A percentile compares a stretch with the other conserved stretches of the same genome.
These are phyloP conservation scores for Arenaria interpres DNA, from an alignment of 2,113 vertebrate genomes.

Conservation along the genomic window DNA sequence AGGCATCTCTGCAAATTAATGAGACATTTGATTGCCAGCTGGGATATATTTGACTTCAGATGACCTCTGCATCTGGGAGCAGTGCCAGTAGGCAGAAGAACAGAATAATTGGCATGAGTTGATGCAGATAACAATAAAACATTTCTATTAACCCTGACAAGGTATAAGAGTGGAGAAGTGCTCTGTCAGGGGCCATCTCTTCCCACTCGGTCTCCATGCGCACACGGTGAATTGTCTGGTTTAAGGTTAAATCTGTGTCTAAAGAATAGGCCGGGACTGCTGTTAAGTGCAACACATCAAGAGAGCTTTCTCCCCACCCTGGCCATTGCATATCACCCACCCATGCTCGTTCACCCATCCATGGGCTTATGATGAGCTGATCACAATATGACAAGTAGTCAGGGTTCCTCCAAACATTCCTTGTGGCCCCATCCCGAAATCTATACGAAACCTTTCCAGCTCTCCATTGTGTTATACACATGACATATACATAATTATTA, in stretches of 20 bases:
- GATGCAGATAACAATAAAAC: not conserved
- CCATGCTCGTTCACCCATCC: not conserved
- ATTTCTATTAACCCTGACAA: not conserved
- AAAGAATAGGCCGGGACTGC: not conserved
- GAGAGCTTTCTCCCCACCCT: not conserved
- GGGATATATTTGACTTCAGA: not conserved
- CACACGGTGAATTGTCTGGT: not conserved
- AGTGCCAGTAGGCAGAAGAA: not conserved
- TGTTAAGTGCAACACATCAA: not conserved
- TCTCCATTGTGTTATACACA: not conserved
- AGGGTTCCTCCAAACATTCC: not conserved
- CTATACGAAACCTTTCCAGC: not conserved
- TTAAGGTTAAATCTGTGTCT: not conserved
- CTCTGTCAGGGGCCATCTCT: not conserved
- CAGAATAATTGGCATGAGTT: not conserved
- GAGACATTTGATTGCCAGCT: not conserved
- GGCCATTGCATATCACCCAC: not conserved
- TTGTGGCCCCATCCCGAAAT: not conserved
- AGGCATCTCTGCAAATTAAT: not conserved
- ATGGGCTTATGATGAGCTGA: not conserved
- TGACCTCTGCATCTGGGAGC: conserved; percentile 14
- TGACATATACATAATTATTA: not conserved
- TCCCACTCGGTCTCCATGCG: not conserved
- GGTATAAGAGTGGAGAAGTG: not conserved
- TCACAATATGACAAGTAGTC: accelerated